Evolutionary conservation across 2,797 vertebrate species (phyloP).

Genomic region (Mus caroli): DNA sequence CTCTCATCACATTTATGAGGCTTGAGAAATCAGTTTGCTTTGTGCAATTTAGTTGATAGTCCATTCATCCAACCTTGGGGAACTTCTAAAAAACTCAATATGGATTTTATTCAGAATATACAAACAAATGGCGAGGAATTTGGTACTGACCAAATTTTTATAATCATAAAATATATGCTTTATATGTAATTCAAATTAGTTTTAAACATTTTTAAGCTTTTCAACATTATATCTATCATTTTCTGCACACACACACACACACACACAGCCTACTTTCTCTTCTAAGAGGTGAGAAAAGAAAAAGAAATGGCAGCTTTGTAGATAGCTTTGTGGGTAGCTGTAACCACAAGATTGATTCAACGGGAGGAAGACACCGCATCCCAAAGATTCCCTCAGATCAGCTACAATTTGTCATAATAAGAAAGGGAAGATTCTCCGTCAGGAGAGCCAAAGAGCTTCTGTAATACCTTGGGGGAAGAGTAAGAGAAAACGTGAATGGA

Average conservation of each 20-base stretch:
- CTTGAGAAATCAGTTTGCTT: conserved; percentile 74
- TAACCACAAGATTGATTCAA: conserved; percentile 88
- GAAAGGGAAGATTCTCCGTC: conserved; percentile 86
- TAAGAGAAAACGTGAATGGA: conserved; percentile 42
- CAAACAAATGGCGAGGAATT: conserved; percentile 71
- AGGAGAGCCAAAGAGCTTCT: conserved; percentile 81
- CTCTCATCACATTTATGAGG: conserved; percentile 38
- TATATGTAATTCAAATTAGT: conserved; percentile 82
- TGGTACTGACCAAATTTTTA: conserved; percentile 58
- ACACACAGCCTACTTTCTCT: not conserved
- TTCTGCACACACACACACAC: not conserved
- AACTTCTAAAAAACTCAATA: conserved; percentile 75
- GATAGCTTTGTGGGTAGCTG: conserved; percentile 84
- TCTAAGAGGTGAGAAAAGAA: conserved; percentile 83
- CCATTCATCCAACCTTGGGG: conserved; percentile 29
- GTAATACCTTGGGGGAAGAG: conserved; percentile 75
- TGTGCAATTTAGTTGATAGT: conserved; percentile 60
- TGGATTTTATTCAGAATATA: conserved; percentile 71
- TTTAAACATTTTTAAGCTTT: conserved; percentile 76
- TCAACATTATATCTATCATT: conserved; percentile 75
- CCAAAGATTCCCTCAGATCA: conserved; percentile 86
- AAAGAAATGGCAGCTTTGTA: conserved; percentile 85
- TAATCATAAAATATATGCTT: conserved; percentile 76
- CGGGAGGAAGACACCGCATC: conserved; percentile 87
- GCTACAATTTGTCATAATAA: conserved; percentile 86